Evolutionary conservation across 2,797 vertebrate genomes (phyloP), one percentile per base, ranked within the genome.

Genomic region (Babyrousa celebensis): DNA sequence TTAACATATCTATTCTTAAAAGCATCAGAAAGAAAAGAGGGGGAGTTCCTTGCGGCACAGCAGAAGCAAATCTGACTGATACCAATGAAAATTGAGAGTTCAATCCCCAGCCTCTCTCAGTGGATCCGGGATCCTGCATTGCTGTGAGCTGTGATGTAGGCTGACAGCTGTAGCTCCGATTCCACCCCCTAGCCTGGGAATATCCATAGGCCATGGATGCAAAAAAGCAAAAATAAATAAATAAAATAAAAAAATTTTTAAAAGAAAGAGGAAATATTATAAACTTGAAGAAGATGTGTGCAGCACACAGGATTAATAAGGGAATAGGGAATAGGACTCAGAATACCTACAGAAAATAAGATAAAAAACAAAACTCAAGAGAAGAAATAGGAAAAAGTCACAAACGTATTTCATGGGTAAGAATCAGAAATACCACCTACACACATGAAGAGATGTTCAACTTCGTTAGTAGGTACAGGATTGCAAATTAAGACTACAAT

Each of bases 1-100:
- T 74, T 86, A 60, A 85, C 56, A 52, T 29, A 89, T 58, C 15
- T 88, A 85, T 93, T 79, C 32, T 60, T 84, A 56, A 85, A 89
- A 68, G 32, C 10, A 54, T 77, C 29, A 85, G 21, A 8, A 52
- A 93, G 36, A 72, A 91, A 70, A 2, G 8, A 29, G 43, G 43
- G 9, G 43, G 43, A 48, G 43, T 48, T 48, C 43, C 9, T 48
- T 48, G 43, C 5, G 1, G 43, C 43, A 10, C 43, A 48, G 43
- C 9, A 10, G 43, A 48, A 48, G 9, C 43, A 48, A 48, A 48
- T 48, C 43, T 48, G 43, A 48, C 5, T 48, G 6, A 48, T 48
- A 48, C 9, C 43, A 6, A 48, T 10, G 43, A 48, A 6, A 10
- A 48, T 48, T 48, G 43, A 48, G 43, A 48, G 43, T 48, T 48